Conservation (phyloP, 2,797 vertebrate species). For the Melanogrammus aeglefinus region DNA sequence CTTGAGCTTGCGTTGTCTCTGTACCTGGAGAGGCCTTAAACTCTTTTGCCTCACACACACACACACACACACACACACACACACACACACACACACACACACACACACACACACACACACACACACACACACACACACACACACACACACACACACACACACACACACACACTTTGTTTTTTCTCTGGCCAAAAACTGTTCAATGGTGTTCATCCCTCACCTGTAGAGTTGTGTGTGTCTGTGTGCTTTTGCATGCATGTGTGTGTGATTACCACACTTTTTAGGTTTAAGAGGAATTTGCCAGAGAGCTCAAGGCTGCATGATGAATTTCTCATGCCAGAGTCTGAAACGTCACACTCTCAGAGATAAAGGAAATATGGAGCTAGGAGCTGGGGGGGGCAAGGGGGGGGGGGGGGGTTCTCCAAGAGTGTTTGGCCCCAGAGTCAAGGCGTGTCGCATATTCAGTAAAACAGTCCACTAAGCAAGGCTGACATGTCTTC, state of each 20-base stretch:
- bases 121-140: too few relatives aligned
- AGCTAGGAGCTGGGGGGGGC: background rate
- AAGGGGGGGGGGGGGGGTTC: background rate
- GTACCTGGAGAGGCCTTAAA: background rate
- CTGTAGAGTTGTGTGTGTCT: background rate
- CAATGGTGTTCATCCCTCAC: too few relatives aligned
- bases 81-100: background rate
- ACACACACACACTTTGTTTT: too few relatives aligned
- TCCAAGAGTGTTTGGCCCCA: slow-evolving; percentile 3
- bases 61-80: background rate
- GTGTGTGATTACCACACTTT: background rate
- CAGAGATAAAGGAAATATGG: slow-evolving; percentile 19
- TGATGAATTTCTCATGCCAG: slow-evolving; percentile 26
- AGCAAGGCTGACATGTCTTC: background rate
- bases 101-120: background rate
- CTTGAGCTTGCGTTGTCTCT: background rate
- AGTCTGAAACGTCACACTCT: slow-evolving; percentile 18
- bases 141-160: too few relatives aligned
- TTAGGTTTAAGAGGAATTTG: slow-evolving; percentile 18
- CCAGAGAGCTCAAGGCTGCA: slow-evolving; percentile 26
- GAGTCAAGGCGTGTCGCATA: slow-evolving; percentile 5
- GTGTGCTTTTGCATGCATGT: background rate
- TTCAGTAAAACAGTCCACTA: background rate
- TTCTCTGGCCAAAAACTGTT: too few relatives aligned
- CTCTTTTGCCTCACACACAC: background rate